Evolutionary conservation across 1,140 invertebrate genomes (phyloP), one percentile per base, ranked within the genome.

Genomic region (Drosophila lini): DNA sequence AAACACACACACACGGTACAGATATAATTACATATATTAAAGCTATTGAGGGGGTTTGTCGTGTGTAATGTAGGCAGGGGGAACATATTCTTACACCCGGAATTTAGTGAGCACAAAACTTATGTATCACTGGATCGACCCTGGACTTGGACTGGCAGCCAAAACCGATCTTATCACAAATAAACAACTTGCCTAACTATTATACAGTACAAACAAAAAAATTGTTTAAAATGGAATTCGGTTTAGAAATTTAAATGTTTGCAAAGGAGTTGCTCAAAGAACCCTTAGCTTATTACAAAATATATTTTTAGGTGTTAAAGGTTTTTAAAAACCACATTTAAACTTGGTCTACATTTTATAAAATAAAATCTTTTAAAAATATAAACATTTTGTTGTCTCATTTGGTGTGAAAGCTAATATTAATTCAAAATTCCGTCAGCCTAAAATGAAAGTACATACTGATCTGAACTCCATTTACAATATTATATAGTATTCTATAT

Each of bases 121-220:
- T 76, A 83, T 34, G 25, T 76, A 83, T 83, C 81, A 83, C 81
- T 81, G 80, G 74, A 77, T 77, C 60, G 59, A 53, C 28, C 40
- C 36, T 57, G 36, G 38, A 22, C 2, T 31, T 19, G 36, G 25
- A 45, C 25, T 45, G 56, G 31, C 69, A 8, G 34, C 45, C 31
- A 47, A 11, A 67, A 48, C 57, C 78, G 63, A 83, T 62, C 82
- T 81, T 81, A 78, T 85, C 69, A 81, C 82, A 81, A 64, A 68
- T 57, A 44, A 10, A 69, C 40, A 74, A 50, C 53, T 68, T 57
- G 44, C 40, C 57, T 65, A 69, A n/a, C n/a, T 47, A 56, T 32
- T 42, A 64, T 11, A 48, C 0, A 50, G 25, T 50, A 47, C 0
- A 19, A 68, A 60, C 19, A 16, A 59, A 62, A 62, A 36, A 15